These are phyloP conservation scores for Toxotes chatareus DNA, from an alignment of 2,113 vertebrate genomes.

Conservation along the genomic window DNA sequence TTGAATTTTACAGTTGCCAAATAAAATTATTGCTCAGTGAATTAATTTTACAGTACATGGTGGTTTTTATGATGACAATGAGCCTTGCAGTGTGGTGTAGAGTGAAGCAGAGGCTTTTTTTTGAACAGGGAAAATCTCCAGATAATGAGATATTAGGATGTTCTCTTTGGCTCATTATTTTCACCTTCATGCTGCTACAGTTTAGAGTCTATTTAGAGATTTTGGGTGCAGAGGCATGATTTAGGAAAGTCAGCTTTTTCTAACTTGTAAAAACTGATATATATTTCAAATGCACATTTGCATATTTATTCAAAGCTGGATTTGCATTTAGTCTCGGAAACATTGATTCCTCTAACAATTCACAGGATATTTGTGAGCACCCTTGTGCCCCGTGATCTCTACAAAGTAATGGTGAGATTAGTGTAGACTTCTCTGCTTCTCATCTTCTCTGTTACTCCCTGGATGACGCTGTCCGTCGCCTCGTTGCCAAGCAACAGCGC, in stretches of 20 bases:
- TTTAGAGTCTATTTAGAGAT: not conserved
- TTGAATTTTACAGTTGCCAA: not conserved
- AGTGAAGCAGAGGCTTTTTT: not conserved
- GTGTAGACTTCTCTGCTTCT: conserved; percentile 72
- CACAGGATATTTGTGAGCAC: conserved; percentile 20
- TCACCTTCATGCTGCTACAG: not conserved
- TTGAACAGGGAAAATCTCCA: not conserved
- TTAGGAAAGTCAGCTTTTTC: not conserved
- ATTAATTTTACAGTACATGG: not conserved
- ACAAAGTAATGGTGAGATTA: conserved; percentile 58
- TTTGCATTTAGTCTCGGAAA: not conserved
- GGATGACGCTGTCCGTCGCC: conserved; percentile 82
- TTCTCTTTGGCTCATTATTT: not conserved
- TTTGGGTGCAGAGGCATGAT: not conserved
- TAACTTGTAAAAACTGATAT: not conserved
- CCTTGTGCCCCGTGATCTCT: conserved; percentile 35
- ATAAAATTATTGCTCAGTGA: no score
- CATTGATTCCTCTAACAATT: not conserved
- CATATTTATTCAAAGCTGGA: not conserved
- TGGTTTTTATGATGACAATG: not conserved
- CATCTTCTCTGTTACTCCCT: conserved; percentile 75
- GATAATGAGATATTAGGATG: not conserved
- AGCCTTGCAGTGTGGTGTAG: not conserved
- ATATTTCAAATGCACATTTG: not conserved
- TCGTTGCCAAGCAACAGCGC: conserved; percentile 95